Evolutionary conservation across 2,888 invertebrate species (phyloP).

Genomic region (Ommatoiulus sabulosus): DNA sequence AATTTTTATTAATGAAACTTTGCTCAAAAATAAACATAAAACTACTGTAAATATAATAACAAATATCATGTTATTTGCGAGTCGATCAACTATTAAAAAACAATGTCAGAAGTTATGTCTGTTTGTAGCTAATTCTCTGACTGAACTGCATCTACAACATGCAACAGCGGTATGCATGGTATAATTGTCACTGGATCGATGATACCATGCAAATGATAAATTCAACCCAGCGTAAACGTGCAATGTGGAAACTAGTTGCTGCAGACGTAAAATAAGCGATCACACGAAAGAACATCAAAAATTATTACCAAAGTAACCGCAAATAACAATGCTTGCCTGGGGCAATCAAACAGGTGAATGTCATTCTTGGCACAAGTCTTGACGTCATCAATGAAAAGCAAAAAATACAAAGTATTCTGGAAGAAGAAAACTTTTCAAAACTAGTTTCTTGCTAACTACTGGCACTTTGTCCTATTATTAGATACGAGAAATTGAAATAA

Average conservation of each 20-base stretch:
- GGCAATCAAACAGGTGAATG: neutral
- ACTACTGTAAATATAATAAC: too few species aligned
- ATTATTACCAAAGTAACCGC: neutral
- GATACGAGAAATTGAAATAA: too few species aligned
- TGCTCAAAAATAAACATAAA: too few species aligned
- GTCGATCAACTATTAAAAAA: too few species aligned
- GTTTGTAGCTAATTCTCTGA: too few species aligned
- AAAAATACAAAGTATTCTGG: neutral
- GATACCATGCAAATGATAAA: neutral
- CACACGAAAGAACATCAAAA: neutral
- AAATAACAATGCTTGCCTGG: neutral
- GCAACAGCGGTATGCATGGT: neutral
- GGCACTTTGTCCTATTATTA: neutral
- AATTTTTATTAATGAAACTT: too few species aligned
- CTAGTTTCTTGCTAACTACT: neutral
- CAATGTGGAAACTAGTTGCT: neutral
- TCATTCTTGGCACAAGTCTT: neutral
- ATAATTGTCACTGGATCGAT: too few species aligned
- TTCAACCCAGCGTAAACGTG: neutral
- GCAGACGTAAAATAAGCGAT: neutral
- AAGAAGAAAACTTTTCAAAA: neutral
- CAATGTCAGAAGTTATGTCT: too few species aligned
- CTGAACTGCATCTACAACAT: too few species aligned
- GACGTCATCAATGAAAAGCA: neutral
- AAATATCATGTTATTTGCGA: too few species aligned